Evolutionary conservation across 2,113 vertebrate species (phyloP).

Genomic region (Triplophysa tibetana): DNA sequence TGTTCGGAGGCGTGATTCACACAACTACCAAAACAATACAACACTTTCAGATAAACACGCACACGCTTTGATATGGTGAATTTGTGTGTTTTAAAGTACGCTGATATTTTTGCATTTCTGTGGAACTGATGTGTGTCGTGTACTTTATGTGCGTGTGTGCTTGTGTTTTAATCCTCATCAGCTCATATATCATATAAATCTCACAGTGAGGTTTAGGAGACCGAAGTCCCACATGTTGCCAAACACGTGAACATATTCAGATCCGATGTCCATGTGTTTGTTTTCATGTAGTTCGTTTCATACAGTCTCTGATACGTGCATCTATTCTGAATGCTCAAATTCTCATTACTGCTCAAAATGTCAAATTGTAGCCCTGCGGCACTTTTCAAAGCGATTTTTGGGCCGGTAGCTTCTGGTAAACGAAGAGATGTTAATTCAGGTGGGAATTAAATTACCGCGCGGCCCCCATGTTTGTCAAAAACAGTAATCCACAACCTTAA

Average conservation of each 20-base stretch:
- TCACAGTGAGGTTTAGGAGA: no score
- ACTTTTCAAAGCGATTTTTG: not conserved
- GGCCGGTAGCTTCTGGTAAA: not conserved
- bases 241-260: not conserved
- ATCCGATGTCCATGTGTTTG: not conserved
- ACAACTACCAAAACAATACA: constrained; percentile 21
- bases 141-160: no score
- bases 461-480: constrained; percentile 4
- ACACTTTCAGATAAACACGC: not conserved
- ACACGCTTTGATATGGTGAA: not conserved
- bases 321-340: constrained; percentile 3
- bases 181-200: no score
- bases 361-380: constrained; percentile 6
- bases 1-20: constrained; percentile 22
- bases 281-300: constrained; percentile 11
- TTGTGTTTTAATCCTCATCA: no score
- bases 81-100: constrained; percentile 11
- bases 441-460: constrained; percentile 9
- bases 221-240: not conserved
- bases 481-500: not conserved
- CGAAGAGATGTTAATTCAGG: constrained; percentile 12
- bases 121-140: no score
- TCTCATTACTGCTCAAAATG: constrained; percentile 28
- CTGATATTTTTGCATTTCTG: no score
- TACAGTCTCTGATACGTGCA: constrained; percentile 3